Evolutionary conservation across 2,797 vertebrate genomes (phyloP).

Genomic region (Masticophis lateralis): DNA sequence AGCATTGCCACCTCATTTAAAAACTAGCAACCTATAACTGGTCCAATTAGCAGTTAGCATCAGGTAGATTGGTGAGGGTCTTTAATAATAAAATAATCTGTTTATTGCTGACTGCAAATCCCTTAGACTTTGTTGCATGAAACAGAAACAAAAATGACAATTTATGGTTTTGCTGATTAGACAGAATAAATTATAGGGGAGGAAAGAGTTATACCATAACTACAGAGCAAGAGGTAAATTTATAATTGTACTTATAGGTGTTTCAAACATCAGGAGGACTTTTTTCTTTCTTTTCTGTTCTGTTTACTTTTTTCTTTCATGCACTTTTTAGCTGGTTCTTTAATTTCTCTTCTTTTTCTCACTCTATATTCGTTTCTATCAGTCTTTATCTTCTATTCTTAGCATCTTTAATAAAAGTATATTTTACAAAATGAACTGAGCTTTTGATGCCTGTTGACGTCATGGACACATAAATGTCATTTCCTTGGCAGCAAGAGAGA

Average conservation of each 20-base stretch:
- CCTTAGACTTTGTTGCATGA: neutral
- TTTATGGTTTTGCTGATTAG: neutral
- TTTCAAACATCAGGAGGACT: neutral
- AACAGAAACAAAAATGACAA: neutral
- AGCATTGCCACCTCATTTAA: constrained; percentile 56
- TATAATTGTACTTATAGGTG: neutral
- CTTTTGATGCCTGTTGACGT: neutral
- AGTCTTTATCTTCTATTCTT: neutral
- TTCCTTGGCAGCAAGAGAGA: neutral
- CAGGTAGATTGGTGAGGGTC: constrained; percentile 25
- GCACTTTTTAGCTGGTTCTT: neutral
- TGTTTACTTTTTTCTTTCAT: neutral
- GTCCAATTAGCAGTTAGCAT: neutral
- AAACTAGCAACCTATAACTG: constrained; percentile 23
- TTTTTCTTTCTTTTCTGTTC: neutral
- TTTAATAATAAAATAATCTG: constrained; percentile 1
- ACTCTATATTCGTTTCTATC: neutral
- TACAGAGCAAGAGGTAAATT: neutral
- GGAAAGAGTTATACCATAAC: neutral
- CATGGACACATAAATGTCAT: neutral
- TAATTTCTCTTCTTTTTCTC: neutral
- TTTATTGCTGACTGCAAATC: neutral
- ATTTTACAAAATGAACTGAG: neutral
- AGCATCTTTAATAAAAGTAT: neutral
- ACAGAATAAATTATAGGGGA: neutral